A percentile compares a stretch with the other conserved stretches of the same genome.
Evolutionary conservation across 2,113 vertebrate species (phyloP).

Genomic region (Macquaria ambigua): DNA sequence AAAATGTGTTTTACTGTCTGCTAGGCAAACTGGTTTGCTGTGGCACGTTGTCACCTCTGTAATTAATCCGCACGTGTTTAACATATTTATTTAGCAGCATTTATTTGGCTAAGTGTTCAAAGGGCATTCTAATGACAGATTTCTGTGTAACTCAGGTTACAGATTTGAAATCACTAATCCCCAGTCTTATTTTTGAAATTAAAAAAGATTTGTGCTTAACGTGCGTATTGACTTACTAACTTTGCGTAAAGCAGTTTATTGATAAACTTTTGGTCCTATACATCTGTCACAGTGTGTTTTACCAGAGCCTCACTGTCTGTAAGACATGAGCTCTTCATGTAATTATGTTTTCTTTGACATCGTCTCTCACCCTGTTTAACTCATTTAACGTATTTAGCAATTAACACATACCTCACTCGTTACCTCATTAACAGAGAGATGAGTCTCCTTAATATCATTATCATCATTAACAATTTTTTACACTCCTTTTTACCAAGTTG

Average conservation of each 20-base stretch:
- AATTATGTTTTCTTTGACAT: not conserved
- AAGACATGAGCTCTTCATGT: not conserved
- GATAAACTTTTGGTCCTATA: not conserved
- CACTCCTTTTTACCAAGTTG: not conserved
- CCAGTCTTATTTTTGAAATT: not conserved
- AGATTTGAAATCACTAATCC: not conserved
- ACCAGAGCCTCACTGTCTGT: not conserved
- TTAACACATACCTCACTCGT: slow-evolving; percentile 17
- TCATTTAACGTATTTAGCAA: not conserved
- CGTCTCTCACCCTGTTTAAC: not conserved
- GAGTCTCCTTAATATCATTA: not conserved
- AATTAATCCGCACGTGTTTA: not conserved
- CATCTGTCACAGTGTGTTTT: not conserved
- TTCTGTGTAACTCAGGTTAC: not conserved
- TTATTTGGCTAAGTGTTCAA: accelerated
- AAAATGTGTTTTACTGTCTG: not conserved
- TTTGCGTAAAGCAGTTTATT: not conserved
- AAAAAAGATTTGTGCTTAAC: not conserved
- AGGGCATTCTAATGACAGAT: not conserved
- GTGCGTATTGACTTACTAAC: not conserved
- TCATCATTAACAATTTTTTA: not conserved
- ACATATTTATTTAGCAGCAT: not conserved
- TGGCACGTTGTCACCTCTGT: not conserved
- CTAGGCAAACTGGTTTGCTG: not conserved
- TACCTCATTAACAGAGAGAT: slow-evolving; percentile 10